These are phyloP conservation scores for fruit fly (Drosophila melanogaster) DNA, from an alignment of 1,140 invertebrate genomes.

Conservation along the genomic window Release_6_plus_ISO1_MT NT_037436.4:14265001-14265500, in stretches of 20 bases:
- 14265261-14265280: too few relatives aligned
- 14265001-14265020: slow-evolving; percentile 13
- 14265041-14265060: slow-evolving; percentile 11
- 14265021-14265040: slow-evolving; percentile 4
- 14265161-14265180: not conserved
- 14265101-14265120: slow-evolving; percentile 34
- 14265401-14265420: not conserved
- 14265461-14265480: slow-evolving; percentile 77
- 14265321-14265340: not conserved
- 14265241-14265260: not conserved
- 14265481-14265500: slow-evolving; percentile 47
- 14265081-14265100: slow-evolving; percentile 53
- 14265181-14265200: not conserved
- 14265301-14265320: too few relatives aligned
- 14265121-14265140: not conserved
- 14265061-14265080: slow-evolving; percentile 28
- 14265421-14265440: slow-evolving; percentile 21
- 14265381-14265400: not conserved
- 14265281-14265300: too few relatives aligned
- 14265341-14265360: too few relatives aligned
- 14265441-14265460: slow-evolving; percentile 60
- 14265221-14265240: not conserved
- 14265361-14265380: not conserved
- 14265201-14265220: not conserved
- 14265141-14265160: not conserved